Base-by-base conservation (phyloP, 2,888 invertebrate species). In the Tortrix viridana region DNA sequence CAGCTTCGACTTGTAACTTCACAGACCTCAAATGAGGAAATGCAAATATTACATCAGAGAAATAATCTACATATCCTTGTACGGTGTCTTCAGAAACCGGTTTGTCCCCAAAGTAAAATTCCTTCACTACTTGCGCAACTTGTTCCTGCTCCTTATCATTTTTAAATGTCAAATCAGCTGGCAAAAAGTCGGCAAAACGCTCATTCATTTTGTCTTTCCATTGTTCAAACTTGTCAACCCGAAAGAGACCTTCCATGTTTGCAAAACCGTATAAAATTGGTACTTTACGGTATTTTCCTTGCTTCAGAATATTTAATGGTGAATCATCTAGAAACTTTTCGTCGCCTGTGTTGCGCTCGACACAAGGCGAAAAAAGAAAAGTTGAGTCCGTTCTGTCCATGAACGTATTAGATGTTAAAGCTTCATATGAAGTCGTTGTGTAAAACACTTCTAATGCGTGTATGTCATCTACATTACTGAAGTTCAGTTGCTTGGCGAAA, bases 41-140 rank as follows among this genome's bases (percentile, higher is more conserved):
- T 3, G 64, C 68, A 65, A 84, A 79, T 1, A 76, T 1, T 5
- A 74, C 26, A 91, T 95, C 90, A 5, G 80, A 67, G 49, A 76
- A 74, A 48, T 73, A 84, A 46, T 85, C 71, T 1, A 85, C 58
- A 46, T 74, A 86, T 2, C 58, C 56, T 16, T 80, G 66, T 55
- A 84, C 64, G 23, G 70, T 77, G 0, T 64, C 65, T 50, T 69
- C 68, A 1, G 54, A 68, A 0, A 86, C 65, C 0, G 71, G 59
- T 20, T 79, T 67, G 18, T 76, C 66, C 7, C 80, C 82, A 67
- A 85, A 85, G 69, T 82, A 82, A 68, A 79, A 81, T n/a, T 75
- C 55, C 65, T 80, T 82, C 1, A 82, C 62, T 22, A 47, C 23
- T 18, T 70, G 46, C 0, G 77, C 78, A 0, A 85, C 72, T 38